These are phyloP conservation scores for Drosophila pseudotalamancana DNA, from an alignment of 2,888 invertebrate species.

Conservation along the genomic window DNA sequence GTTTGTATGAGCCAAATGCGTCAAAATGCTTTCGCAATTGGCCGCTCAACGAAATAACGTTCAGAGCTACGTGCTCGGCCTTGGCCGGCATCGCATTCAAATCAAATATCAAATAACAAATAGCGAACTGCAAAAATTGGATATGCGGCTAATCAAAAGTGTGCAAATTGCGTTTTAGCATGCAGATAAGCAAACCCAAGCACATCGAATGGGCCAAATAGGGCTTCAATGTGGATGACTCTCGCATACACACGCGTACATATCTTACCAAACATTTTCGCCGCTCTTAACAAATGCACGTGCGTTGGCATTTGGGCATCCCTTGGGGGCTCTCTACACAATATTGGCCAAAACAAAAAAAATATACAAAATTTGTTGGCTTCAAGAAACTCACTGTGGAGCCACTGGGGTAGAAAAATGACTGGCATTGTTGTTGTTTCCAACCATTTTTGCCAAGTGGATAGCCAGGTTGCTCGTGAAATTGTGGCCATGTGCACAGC, in stretches of 20 bases:
- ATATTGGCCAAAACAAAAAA: conserved; percentile 19
- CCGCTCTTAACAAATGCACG: conserved; percentile 29
- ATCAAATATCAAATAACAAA: conserved; percentile 67
- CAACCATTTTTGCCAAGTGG: conserved; percentile 51
- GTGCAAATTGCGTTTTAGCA: conserved; percentile 56
- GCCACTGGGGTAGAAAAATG: conserved; percentile 50
- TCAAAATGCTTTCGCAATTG: conserved; percentile 54
- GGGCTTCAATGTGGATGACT: conserved; percentile 13
- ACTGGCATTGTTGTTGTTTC: conserved; percentile 29
- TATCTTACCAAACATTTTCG: conserved; percentile 31
- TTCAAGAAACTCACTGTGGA: conserved; percentile 25
- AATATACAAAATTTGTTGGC: conserved; percentile 24
- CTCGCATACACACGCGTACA: neutral
- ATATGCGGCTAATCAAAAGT: conserved; percentile 57
- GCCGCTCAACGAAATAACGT: conserved; percentile 33
- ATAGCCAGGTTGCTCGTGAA: conserved; percentile 32
- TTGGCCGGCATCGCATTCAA: conserved; percentile 34
- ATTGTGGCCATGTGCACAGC: conserved; percentile 20
- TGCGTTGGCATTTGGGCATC: conserved; percentile 8
- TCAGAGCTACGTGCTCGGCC: conserved; percentile 36
- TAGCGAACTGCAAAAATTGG: conserved; percentile 52
- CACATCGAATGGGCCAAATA: neutral
- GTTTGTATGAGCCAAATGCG: conserved; percentile 57
- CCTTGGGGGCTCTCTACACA: neutral
- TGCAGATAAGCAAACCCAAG: conserved; percentile 21